Conservation (phyloP, 2,797 vertebrate species). For the Rhabdomys pumilio region DNA sequence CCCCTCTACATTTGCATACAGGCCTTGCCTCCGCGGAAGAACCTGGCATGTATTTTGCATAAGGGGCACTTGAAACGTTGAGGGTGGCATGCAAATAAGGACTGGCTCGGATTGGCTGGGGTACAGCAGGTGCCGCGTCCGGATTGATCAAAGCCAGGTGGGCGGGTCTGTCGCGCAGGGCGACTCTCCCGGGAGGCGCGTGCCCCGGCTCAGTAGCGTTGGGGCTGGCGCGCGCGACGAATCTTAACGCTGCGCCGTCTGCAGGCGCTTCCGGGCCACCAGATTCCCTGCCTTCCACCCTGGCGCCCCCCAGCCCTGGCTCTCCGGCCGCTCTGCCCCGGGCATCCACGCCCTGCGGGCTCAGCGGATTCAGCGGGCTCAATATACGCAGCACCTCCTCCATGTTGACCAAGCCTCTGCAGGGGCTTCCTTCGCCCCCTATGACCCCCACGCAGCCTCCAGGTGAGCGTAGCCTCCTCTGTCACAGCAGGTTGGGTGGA, state of each 20-base stretch:
- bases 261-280: constrained; percentile 75
- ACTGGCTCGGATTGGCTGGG: constrained; percentile 80
- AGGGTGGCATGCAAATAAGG: constrained; percentile 83
- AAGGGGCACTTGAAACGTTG: constrained; percentile 68
- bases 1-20: constrained; percentile 69
- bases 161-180: constrained; percentile 81
- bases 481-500: constrained; percentile 8
- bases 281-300: constrained; percentile 77
- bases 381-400: constrained; percentile 76
- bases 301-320: constrained; percentile 84
- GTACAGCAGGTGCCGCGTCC: constrained; percentile 84
- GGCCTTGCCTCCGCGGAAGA: constrained; percentile 71
- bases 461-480: constrained; percentile 78
- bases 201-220: constrained; percentile 83
- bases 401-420: constrained; percentile 85
- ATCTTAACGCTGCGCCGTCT: constrained; percentile 57
- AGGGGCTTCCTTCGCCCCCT: constrained; percentile 72
- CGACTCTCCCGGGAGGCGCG: constrained; percentile 84
- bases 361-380: constrained; percentile 73
- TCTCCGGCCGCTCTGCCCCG: constrained; percentile 74
- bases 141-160: constrained; percentile 83
- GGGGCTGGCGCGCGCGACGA: constrained; percentile 80
- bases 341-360: constrained; percentile 81
- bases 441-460: constrained; percentile 77
- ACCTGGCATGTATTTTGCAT: constrained; percentile 81